Percentiles rank a stretch among this genome's conserved stretches.
Conservation (phyloP, 1,140 invertebrate species). For the Lasaia peninsularis region DNA sequence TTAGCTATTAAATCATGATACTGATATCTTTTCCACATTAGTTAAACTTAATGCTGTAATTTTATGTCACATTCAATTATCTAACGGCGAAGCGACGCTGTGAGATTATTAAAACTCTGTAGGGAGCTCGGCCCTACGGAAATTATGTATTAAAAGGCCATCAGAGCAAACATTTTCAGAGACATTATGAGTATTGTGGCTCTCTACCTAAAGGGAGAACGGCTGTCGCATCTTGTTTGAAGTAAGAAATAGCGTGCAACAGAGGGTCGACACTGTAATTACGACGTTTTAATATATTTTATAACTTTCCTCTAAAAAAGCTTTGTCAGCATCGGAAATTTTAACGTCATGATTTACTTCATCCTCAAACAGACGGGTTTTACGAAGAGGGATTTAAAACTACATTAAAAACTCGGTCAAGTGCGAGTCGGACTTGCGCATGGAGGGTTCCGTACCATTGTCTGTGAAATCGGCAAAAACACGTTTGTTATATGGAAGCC, state of each 20-base stretch:
- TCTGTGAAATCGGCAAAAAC: no score
- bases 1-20: background rate
- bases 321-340: background rate
- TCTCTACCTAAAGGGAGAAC: slow-evolving; percentile 43
- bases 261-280: slow-evolving; percentile 45
- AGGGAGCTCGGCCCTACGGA: slow-evolving; percentile 43
- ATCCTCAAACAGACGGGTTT: no score
- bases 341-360: background rate
- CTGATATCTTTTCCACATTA: slow-evolving; percentile 13
- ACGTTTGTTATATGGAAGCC: no score
- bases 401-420: no score
- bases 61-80: slow-evolving; percentile 16
- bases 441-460: no score
- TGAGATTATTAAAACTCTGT: slow-evolving; percentile 35
- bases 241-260: slow-evolving; percentile 27
- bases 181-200: slow-evolving; percentile 54
- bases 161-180: slow-evolving; percentile 58
- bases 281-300: slow-evolving; percentile 65
- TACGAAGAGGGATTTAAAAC: no score
- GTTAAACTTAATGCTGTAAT: slow-evolving; percentile 28
- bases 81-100: slow-evolving; percentile 18
- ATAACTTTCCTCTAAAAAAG: background rate
- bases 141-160: slow-evolving; percentile 73
- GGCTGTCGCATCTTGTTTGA: slow-evolving; percentile 31
- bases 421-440: no score